Conservation (phyloP, 2,888 invertebrate genomes). For the Lithophane semibrunnea region DNA sequence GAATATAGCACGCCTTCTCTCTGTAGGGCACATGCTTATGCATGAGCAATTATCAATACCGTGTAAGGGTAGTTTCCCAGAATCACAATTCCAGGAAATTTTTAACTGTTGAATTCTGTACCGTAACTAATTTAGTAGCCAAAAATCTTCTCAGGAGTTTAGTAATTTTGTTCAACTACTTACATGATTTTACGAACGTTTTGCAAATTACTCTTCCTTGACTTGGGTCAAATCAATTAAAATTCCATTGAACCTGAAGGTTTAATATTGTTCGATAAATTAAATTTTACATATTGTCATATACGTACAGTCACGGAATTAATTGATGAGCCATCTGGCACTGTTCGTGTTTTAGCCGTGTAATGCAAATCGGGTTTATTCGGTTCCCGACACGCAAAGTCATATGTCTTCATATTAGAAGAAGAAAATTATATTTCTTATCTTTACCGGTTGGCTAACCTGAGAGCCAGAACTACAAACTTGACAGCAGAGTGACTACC, state of each 20-base stretch:
- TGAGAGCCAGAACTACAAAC: no score
- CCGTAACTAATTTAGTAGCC: neutral
- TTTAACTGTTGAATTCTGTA: neutral
- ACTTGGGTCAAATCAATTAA: neutral
- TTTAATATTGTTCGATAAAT: no score
- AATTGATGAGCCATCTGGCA: no score
- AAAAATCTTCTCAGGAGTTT: neutral
- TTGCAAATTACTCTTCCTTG: neutral
- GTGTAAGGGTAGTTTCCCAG: conserved; percentile 6
- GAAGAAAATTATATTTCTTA: no score
- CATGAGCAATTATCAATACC: conserved; percentile 42
- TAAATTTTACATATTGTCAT: no score
- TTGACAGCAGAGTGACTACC: no score
- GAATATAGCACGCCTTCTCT: conserved; percentile 29
- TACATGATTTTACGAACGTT: conserved; percentile 3
- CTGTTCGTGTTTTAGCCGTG: no score
- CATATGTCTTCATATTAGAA: no score
- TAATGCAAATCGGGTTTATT: no score
- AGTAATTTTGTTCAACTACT: neutral
- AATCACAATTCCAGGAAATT: neutral
- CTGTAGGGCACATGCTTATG: conserved; percentile 36
- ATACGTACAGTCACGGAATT: no score
- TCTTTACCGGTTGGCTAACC: no score
- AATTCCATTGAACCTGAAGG: neutral
- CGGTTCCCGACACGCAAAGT: no score